These are phyloP conservation scores for Pachycephala philippinensis DNA, from an alignment of 2,113 vertebrate genomes.

Conservation along the genomic window DNA sequence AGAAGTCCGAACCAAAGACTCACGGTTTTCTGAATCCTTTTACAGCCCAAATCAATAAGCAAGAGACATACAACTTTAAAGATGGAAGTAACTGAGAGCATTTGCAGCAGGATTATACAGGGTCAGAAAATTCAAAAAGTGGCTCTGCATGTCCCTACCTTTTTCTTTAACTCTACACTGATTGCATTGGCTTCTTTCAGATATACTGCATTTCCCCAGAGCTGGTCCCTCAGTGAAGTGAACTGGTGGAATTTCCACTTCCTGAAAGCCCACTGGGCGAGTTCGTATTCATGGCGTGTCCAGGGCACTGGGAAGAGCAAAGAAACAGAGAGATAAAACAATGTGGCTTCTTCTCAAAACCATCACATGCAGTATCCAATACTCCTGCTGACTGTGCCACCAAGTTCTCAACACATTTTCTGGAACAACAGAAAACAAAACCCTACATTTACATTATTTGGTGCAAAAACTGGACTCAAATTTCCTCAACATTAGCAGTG, in stretches of 20 bases:
- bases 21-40: not conserved
- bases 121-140: not conserved
- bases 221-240: slow-evolving; percentile 91
- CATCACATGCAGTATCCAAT: not conserved
- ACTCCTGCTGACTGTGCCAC: not conserved
- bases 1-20: not conserved
- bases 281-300: slow-evolving; percentile 92
- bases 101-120: not conserved
- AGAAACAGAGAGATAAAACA: not conserved
- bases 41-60: not conserved
- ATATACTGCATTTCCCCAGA: slow-evolving; percentile 97
- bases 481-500: not conserved
- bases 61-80: not conserved
- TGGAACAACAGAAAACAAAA: not conserved
- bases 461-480: not conserved
- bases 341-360: not conserved
- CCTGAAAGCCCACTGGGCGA: slow-evolving; percentile 96
- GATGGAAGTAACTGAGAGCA: not conserved
- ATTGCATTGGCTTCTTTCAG: slow-evolving; percentile 97
- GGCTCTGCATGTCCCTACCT: slow-evolving; percentile 69
- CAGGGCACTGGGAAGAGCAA: slow-evolving; percentile 81
- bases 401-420: not conserved
- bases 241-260: slow-evolving; percentile 98
- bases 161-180: slow-evolving; percentile 97
- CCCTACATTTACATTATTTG: not conserved